phyloP scores from a whole-genome alignment of 2,113 vertebrate genomes.

The Typhlomys cinereus region DNA sequence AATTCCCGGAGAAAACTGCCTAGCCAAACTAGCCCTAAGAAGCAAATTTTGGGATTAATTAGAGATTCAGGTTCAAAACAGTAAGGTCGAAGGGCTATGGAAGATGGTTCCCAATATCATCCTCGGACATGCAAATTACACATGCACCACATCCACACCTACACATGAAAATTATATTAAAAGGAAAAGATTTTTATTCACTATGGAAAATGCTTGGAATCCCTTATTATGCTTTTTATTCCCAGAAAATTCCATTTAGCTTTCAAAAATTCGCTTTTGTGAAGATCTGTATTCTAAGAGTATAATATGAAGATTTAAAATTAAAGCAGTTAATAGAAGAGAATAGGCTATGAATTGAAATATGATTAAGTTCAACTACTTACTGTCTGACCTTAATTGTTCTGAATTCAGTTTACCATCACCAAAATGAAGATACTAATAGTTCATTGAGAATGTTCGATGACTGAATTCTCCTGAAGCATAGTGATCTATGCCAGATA shows the following conservation, averaged over 20 bases:
- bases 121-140: too few species aligned
- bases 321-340: slow-evolving; percentile 17
- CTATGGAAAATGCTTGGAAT: not conserved
- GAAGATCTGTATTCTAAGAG: not conserved
- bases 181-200: not conserved
- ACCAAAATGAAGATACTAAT: slow-evolving; percentile 5
- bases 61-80: too few species aligned
- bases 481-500: not conserved
- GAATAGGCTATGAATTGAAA: not conserved
- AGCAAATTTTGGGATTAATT: too few species aligned
- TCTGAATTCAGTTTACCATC: not conserved
- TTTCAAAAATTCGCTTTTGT: slow-evolving; percentile 14
- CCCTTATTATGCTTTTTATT: slow-evolving; percentile 5
- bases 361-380: not conserved
- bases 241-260: not conserved
- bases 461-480: not conserved
- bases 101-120: too few species aligned
- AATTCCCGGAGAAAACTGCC: too few species aligned
- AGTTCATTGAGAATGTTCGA: not conserved
- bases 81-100: too few species aligned
- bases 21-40: too few species aligned
- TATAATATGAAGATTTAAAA: not conserved
- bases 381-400: slow-evolving; percentile 16
- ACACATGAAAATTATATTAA: too few species aligned
- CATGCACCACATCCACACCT: too few species aligned